Conservation (phyloP, 2,888 invertebrate genomes). For the Trachelus tabidus region DNA sequence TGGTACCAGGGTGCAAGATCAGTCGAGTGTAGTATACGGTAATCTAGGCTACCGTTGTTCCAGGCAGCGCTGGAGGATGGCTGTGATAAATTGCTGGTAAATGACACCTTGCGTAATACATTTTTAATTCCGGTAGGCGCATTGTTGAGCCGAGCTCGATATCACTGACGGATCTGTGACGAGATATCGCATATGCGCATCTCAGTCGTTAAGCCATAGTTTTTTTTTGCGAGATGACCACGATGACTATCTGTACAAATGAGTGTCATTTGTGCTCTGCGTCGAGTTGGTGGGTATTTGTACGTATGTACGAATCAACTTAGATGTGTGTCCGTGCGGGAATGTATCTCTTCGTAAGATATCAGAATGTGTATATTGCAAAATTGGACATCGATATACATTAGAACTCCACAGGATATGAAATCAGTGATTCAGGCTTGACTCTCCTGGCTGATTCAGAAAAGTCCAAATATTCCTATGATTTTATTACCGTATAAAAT, state of each 20-base stretch:
- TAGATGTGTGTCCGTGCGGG: neutral
- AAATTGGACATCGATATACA: neutral
- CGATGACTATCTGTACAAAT: constrained; percentile 58
- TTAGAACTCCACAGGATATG: neutral
- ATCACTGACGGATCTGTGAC: constrained; percentile 61
- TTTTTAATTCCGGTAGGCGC: constrained; percentile 55
- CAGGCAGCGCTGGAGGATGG: neutral
- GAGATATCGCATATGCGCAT: constrained; percentile 60
- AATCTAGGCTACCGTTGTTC: neutral
- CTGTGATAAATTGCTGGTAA: constrained; percentile 16
- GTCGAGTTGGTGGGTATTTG: neutral
- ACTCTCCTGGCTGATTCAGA: neutral
- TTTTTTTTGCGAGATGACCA: constrained; percentile 45
- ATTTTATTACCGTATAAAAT: neutral
- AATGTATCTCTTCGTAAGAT: neutral
- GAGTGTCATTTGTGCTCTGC: constrained; percentile 53
- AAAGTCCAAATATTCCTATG: neutral
- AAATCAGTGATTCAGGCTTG: neutral
- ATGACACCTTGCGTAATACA: constrained; percentile 57
- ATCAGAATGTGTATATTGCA: neutral
- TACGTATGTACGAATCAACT: neutral
- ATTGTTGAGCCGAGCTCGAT: constrained; percentile 42
- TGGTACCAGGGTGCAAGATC: neutral
- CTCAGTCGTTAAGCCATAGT: constrained; percentile 59
- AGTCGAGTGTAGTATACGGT: neutral